Evolutionary conservation across 2,888 invertebrate species (phyloP).

Genomic region (Eumacrocentrus americanus): DNA sequence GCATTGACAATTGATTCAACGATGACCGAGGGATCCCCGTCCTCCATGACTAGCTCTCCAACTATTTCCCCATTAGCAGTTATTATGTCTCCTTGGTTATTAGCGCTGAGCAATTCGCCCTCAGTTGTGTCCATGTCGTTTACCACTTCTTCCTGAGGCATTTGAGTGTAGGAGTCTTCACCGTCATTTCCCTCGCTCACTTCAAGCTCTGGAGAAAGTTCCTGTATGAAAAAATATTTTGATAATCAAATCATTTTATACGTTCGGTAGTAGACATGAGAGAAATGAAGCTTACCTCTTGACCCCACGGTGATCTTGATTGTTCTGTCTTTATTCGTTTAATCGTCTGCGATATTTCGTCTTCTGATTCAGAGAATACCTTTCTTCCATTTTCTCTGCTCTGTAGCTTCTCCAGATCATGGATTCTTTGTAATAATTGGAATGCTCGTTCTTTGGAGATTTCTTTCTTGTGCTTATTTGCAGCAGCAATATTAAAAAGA

Average conservation of each 20-base stretch:
- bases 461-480: constrained; percentile 53
- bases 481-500: constrained; percentile 58
- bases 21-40: constrained; percentile 56
- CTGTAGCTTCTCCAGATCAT: constrained; percentile 54
- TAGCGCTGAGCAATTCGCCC: constrained; percentile 45
- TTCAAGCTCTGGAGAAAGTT: constrained; percentile 50
- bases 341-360: constrained; percentile 51
- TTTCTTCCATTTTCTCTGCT: constrained; percentile 42
- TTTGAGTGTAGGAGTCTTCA: constrained; percentile 51
- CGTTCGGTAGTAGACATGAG: too few species aligned
- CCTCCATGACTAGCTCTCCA: constrained; percentile 56
- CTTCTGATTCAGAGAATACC: constrained; percentile 52
- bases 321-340: constrained; percentile 55
- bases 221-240: too few species aligned
- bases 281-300: constrained; percentile 45
- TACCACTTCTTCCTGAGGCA: constrained; percentile 50
- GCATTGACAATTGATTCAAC: constrained; percentile 57
- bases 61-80: constrained; percentile 54
- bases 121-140: constrained; percentile 50
- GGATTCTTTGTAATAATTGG: constrained; percentile 53
- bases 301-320: constrained; percentile 50
- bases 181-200: constrained; percentile 52
- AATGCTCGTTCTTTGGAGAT: constrained; percentile 55
- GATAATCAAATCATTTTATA: too few species aligned
- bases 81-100: constrained; percentile 49